Base-by-base conservation (phyloP, 2,113 vertebrate genomes). In the Polypterus senegalus region DNA sequence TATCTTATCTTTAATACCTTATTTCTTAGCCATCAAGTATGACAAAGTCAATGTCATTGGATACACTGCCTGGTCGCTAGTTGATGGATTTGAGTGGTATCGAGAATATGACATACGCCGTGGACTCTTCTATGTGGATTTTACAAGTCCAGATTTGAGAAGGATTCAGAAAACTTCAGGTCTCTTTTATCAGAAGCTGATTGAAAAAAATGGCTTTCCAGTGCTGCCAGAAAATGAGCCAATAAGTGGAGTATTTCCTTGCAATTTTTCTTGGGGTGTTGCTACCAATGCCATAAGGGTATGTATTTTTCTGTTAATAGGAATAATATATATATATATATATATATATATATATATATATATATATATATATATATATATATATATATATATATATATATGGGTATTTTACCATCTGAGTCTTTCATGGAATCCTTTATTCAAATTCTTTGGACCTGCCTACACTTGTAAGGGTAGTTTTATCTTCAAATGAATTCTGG, bases 31-130 rank as follows among this genome's bases (percentile, higher is more conserved):
- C 4, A 89, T 97, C 66, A 76, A 77, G 61, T 83, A 91, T 0
- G 96, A 99, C 0, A 76, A 79, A 9, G 90, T 97, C 53, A 73
- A 88, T 0, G 87, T 99, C 66, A 89, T 97, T 4, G 96, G 96
- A 59, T 99, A 94, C 82, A 99, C 94, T 0, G 93, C 88, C 6
- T 99, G 95, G 95, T 97, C 96, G 11, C 87, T 99, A 70, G 76
- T 97, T 58, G 96, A 99, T 4, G 92, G 94, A 59, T 97, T 96
- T 3, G 96, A 99, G 77, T 98, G 95, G 95, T 82, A 91, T 69
- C 79, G 91, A 27, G 93, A 92, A 54, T 97, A 94, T 43, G 86
- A 77, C 62, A 92, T 97, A 69, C 79, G 96, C 3, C 85, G 90
- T 2, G 96, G 96, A 2, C 83, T 99, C 48, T 99, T 91, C 76